Evolutionary conservation across 1,140 invertebrate species (phyloP).

Genomic region (Nephotettix cincticeps): DNA sequence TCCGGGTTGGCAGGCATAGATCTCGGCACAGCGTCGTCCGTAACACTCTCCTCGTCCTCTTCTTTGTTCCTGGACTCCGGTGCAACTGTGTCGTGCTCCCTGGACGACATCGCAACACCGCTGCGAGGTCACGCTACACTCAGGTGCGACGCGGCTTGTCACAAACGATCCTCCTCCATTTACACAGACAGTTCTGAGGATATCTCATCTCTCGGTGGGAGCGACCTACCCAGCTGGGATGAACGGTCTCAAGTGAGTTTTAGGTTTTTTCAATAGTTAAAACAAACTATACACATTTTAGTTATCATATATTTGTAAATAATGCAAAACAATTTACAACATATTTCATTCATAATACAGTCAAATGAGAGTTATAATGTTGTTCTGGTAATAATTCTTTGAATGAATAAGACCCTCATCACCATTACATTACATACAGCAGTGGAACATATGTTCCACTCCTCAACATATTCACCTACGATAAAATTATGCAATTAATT

Average conservation of each 20-base stretch:
- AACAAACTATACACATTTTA: no score
- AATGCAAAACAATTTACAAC: no score
- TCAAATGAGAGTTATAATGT: no score
- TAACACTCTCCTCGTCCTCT: constrained; percentile 54
- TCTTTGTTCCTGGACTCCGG: constrained; percentile 53
- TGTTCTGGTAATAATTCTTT: no score
- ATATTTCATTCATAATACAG: no score
- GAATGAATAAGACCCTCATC: no score
- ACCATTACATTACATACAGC: no score
- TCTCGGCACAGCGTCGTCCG: constrained; percentile 43
- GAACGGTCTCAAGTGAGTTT: constrained; percentile 47
- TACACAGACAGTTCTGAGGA: constrained; percentile 86
- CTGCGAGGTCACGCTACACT: constrained; percentile 12
- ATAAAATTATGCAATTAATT: no score
- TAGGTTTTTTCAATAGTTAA: no score
- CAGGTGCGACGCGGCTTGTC: neutral
- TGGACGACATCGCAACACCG: constrained; percentile 37
- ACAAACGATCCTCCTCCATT: constrained; percentile 67
- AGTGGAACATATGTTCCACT: no score
- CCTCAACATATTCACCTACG: no score
- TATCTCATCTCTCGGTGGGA: constrained; percentile 73
- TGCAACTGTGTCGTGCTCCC: constrained; percentile 27
- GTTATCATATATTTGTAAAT: no score
- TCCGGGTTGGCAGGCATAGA: constrained; percentile 35
- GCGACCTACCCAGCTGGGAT: constrained; percentile 67